Conservation (phyloP, 2,113 vertebrate species). For the Eleginops maclovinus region DNA sequence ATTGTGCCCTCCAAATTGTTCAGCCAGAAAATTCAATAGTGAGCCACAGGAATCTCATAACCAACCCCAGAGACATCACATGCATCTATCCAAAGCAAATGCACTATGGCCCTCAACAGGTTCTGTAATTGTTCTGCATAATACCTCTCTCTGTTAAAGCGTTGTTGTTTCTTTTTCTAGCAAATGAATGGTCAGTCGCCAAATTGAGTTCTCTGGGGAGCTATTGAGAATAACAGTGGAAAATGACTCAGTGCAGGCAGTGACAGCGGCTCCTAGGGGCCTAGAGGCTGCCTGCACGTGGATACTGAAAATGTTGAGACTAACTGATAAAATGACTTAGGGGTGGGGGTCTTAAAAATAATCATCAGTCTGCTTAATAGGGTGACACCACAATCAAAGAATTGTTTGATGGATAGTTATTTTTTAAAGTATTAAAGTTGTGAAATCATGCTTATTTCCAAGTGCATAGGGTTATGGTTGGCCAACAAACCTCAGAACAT, state of each 20-base stretch:
- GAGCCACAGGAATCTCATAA: neutral
- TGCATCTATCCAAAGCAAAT: neutral
- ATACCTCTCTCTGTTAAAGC: conserved; percentile 37
- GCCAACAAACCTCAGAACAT: too few relatives aligned
- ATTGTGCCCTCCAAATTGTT: neutral
- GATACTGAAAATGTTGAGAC: neutral
- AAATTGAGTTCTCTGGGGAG: conserved; percentile 53
- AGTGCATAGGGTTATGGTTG: too few relatives aligned
- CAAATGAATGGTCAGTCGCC: conserved; percentile 41
- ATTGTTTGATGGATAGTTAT: neutral
- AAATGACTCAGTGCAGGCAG: conserved; percentile 9
- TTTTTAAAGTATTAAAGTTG: too few relatives aligned
- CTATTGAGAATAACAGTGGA: conserved; percentile 28
- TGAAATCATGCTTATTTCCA: too few relatives aligned
- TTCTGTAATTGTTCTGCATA: conserved; percentile 20
- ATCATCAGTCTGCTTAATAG: neutral
- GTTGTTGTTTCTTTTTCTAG: conserved; percentile 22
- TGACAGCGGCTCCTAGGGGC: conserved; percentile 40
- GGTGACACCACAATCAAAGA: neutral
- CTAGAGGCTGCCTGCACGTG: neutral
- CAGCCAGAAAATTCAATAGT: neutral
- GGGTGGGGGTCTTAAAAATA: neutral
- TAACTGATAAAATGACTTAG: neutral
- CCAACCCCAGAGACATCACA: neutral
- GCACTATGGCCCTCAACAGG: neutral